Conservation (phyloP, 2,113 vertebrate species). For the Asarcornis scutulata region DNA sequence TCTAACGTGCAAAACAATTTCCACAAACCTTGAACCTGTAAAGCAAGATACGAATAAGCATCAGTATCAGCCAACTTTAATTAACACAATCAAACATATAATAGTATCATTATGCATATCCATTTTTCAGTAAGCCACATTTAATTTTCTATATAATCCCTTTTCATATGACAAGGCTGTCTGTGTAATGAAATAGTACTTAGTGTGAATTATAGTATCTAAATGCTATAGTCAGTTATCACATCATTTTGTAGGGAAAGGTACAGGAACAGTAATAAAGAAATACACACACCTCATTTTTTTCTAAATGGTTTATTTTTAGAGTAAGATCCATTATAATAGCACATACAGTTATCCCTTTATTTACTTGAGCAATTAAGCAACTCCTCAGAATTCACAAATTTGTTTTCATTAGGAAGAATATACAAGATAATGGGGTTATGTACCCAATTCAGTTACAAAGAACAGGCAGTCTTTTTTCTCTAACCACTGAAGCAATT, state of each 20-base stretch:
- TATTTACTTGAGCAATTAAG: background rate
- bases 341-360: background rate
- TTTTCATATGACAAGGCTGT: background rate
- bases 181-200: background rate
- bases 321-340: background rate
- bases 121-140: background rate
- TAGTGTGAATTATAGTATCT: background rate
- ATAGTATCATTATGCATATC: background rate
- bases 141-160: background rate
- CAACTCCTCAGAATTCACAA: background rate
- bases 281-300: background rate
- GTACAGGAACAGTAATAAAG: background rate
- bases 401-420: background rate
- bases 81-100: background rate
- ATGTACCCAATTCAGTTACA: background rate
- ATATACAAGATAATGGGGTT: background rate
- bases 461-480: background rate
- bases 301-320: background rate
- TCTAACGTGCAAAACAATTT: slow-evolving; percentile 86
- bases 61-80: background rate
- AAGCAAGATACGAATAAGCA: background rate
- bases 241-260: background rate
- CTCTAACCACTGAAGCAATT: background rate
- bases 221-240: background rate
- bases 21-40: slow-evolving; percentile 85